A percentile compares a stretch with the other conserved stretches of the same genome.
Evolutionary conservation across 2,888 invertebrate genomes (phyloP).

Genomic region (Notodonta dromedarius): DNA sequence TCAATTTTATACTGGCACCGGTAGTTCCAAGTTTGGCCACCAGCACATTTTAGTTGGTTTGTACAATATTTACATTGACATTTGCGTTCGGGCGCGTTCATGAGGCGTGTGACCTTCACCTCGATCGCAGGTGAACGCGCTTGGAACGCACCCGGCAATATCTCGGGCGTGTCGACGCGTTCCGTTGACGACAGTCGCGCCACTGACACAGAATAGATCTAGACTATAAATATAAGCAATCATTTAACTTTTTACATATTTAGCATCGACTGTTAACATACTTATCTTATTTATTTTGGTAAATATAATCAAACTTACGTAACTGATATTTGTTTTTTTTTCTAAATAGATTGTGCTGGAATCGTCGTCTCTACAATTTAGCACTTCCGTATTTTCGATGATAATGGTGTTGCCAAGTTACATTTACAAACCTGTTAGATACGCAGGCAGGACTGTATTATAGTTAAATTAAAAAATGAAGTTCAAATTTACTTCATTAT

Average conservation of each 20-base stretch:
- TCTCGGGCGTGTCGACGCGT: slow-evolving; percentile 39
- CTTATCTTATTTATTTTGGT: background rate
- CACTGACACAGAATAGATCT: slow-evolving; percentile 16
- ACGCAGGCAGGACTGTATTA: no score
- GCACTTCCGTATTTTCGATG: background rate
- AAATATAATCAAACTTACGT: background rate
- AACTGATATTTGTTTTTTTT: no score
- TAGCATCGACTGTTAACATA: background rate
- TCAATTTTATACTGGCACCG: background rate
- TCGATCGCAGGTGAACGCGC: slow-evolving; percentile 75
- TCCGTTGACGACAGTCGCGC: slow-evolving; percentile 23
- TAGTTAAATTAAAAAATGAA: no score
- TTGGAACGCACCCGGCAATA: slow-evolving; percentile 50
- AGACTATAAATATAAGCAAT: background rate
- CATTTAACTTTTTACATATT: background rate
- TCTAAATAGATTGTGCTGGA: background rate
- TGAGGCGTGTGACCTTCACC: slow-evolving; percentile 77
- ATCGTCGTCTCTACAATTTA: background rate
- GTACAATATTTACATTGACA: slow-evolving; percentile 65
- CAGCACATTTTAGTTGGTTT: background rate
- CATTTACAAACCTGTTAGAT: background rate
- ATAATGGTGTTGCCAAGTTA: background rate
- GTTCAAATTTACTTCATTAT: no score
- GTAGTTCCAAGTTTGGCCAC: slow-evolving; percentile 14
- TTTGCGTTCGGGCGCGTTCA: slow-evolving; percentile 65